Evolutionary conservation across 1,140 invertebrate species (phyloP), one percentile per base, ranked within the genome.

Genomic region (Chironomus striatipennis): DNA sequence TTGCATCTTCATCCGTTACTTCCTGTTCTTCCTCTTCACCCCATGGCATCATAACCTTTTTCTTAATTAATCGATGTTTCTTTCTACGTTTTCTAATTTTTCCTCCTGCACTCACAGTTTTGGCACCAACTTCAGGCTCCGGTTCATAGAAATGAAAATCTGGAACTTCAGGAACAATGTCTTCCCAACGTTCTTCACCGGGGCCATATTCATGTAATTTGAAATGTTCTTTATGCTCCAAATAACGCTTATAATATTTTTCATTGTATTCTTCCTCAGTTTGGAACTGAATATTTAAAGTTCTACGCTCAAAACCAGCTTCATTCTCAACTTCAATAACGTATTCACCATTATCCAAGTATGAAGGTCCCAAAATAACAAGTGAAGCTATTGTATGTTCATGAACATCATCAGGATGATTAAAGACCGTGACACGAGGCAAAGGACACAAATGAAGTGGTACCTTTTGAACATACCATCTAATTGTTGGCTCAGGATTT

Each of bases 31-130:
- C 73, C 47, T 76, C 74, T 75, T 76, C 75, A 17, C 65, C 65
- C 65, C 65, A 70, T 18, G 65, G 17, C 20, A 20, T 67, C 43
- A 73, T 79, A 77, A 75, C 76, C 77, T 75, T 78, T 75, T 34
- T 74, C 76, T 73, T 34, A 34, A 77, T 42, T 20, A 65, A 42
- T 43, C 67, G 17, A 9, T 64, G 15, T 73, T 76, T 75, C 70
- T 75, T 74, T 75, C 65, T 15, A 7, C 17, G 17, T 7, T 70
- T 70, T 21, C 20, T 70, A 9, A 20, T 18, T 21, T 70, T 70
- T 2, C 65, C 65, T 20, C 18, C 10, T 9, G 65, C 10, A 1
- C n/a, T 10, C 8, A 70, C 65, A 20, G 20, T 70, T 20, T 70
- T 21, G 2, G 17, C 65, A 9, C 2, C 65, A 18, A 18, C 17